Percentiles rank a stretch among this genome's conserved stretches.
Evolutionary conservation across 2,113 vertebrate genomes (phyloP).

Genomic region (Chaenogobius annularis): DNA sequence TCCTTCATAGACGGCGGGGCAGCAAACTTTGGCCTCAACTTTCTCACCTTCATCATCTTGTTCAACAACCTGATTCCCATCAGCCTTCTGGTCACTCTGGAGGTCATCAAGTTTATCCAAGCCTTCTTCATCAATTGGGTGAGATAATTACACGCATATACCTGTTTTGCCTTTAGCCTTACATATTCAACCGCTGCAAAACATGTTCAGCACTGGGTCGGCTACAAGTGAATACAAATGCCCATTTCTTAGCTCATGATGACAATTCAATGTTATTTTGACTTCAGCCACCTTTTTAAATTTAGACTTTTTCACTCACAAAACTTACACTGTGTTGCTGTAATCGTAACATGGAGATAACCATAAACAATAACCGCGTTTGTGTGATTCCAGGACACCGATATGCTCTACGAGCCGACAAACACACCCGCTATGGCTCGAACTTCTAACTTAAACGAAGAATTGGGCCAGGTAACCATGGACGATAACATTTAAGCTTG

Average conservation of each 20-base stretch:
- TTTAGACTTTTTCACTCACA: neutral
- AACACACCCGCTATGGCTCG: constrained; percentile 95
- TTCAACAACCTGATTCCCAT: constrained; percentile 99
- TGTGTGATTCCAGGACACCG: constrained; percentile 82
- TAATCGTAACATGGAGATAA: neutral
- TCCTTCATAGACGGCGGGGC: constrained; percentile 88
- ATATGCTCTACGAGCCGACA: constrained; percentile 93
- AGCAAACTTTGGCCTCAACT: constrained; percentile 97
- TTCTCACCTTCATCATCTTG: constrained; percentile 99
- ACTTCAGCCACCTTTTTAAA: neutral
- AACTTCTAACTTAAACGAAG: constrained; percentile 97
- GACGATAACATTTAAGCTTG: neutral
- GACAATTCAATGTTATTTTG: neutral
- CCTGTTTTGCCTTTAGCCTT: neutral
- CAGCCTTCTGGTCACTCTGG: constrained; percentile 95
- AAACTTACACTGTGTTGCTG: neutral
- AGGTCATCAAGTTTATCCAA: constrained; percentile 98
- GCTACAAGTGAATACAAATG: no score
- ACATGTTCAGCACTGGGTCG: no score
- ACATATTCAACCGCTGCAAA: neutral
- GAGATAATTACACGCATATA: constrained; percentile 45
- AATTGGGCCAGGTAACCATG: constrained; percentile 90
- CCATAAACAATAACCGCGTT: neutral
- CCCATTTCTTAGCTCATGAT: neutral
- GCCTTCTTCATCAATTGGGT: constrained; percentile 99